Conservation (phyloP, 2,888 invertebrate species). For the Iphiclides podalirius region DNA sequence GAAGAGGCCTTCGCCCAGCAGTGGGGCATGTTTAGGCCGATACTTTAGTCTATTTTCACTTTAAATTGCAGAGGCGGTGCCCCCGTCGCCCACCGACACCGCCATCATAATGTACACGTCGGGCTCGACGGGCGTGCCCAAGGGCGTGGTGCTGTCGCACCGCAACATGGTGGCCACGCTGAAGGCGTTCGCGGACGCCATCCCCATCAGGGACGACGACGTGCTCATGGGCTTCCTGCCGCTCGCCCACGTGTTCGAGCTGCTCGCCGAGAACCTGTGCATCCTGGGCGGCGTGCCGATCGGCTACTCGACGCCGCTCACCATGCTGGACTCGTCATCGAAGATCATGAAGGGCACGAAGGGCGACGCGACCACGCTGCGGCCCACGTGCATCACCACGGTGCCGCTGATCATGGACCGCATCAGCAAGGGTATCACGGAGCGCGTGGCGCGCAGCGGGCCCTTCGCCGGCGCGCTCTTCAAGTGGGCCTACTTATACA, state of each 20-base stretch:
- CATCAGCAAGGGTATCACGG: conserved; percentile 97
- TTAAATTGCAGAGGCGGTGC: conserved; percentile 69
- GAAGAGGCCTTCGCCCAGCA: too few species aligned
- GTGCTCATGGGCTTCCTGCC: conserved; percentile 97
- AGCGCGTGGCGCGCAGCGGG: conserved; percentile 92
- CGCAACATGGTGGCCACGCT: conserved; percentile 90
- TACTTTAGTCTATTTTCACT: too few species aligned
- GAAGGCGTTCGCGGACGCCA: conserved; percentile 89
- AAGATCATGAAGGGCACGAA: conserved; percentile 97
- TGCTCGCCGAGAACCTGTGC: conserved; percentile 94
- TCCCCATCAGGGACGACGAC: conserved; percentile 86
- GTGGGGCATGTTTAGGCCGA: too few species aligned
- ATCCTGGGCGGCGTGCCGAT: conserved; percentile 93
- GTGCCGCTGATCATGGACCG: conserved; percentile 99
- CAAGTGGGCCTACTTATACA: conserved; percentile 96
- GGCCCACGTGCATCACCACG: conserved; percentile 96
- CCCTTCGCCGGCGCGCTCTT: conserved; percentile 91
- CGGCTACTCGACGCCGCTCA: conserved; percentile 97
- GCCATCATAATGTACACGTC: conserved; percentile 99
- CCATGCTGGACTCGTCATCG: conserved; percentile 94
- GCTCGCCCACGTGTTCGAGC: conserved; percentile 97
- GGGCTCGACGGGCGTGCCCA: conserved; percentile 97
- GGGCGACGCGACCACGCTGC: conserved; percentile 95
- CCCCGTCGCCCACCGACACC: conserved; percentile 87
- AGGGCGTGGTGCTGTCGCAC: conserved; percentile 92